These are phyloP conservation scores for Acrocephalus arundinaceus DNA, from an alignment of 2,113 vertebrate genomes.

Conservation along the genomic window DNA sequence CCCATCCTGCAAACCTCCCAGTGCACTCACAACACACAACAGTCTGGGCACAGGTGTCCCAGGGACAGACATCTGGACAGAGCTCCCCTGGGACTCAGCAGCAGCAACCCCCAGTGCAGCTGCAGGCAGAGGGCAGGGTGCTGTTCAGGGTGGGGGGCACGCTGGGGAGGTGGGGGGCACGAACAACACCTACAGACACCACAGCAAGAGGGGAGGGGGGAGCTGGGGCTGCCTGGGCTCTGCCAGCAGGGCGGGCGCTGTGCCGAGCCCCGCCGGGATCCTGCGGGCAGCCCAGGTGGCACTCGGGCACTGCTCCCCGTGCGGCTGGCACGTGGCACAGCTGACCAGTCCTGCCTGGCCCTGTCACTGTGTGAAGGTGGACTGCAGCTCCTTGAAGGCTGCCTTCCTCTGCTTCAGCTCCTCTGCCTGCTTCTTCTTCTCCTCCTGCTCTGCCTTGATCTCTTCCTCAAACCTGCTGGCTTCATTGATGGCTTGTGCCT, in stretches of 20 bases:
- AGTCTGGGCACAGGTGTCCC: neutral
- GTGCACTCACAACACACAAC: neutral
- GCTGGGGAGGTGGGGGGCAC: neutral
- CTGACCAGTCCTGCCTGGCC: neutral
- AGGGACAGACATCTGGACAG: neutral
- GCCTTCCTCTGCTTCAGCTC: constrained; percentile 88
- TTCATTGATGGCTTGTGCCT: constrained; percentile 89
- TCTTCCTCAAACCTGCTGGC: constrained; percentile 90
- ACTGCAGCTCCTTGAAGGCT: constrained; percentile 91
- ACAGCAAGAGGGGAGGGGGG: neutral
- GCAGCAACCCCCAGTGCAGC: neutral
- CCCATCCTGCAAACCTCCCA: neutral
- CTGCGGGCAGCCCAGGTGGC: neutral
- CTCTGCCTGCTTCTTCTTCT: constrained; percentile 89
- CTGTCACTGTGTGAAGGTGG: constrained; percentile 83
- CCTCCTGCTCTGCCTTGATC: constrained; percentile 93
- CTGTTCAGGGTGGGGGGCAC: neutral
- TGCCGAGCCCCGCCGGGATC: fast-evolving
- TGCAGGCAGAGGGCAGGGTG: neutral
- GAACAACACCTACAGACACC: constrained; percentile 6
- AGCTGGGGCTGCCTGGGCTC: fast-evolving
- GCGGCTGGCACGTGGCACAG: neutral
- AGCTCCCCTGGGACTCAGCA: neutral
- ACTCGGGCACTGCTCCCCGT: neutral
- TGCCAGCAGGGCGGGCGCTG: neutral